These are phyloP conservation scores for Chaetoderma sp. DNA, from an alignment of 2,888 invertebrate genomes.

Conservation along the genomic window DNA sequence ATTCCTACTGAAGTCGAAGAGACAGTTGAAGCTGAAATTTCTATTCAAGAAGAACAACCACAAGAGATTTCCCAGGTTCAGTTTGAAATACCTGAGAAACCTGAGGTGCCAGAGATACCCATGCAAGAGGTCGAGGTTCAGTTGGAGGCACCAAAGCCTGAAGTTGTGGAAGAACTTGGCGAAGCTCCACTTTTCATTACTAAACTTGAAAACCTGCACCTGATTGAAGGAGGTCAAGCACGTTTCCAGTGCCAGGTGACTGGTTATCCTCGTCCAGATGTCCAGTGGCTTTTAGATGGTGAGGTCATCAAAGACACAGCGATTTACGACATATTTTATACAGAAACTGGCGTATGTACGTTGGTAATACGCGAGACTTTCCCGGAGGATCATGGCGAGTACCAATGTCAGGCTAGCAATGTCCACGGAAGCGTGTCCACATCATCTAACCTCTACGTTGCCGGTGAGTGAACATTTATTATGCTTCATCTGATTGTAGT, in stretches of 20 bases:
- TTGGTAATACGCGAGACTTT: slow-evolving; percentile 94
- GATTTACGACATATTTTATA: slow-evolving; percentile 43
- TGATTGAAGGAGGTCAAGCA: slow-evolving; percentile 51
- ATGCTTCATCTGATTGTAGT: not conserved
- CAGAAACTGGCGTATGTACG: slow-evolving; percentile 75
- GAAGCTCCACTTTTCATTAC: slow-evolving; percentile 50
- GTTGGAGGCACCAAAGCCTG: slow-evolving; percentile 43
- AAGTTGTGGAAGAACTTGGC: slow-evolving; percentile 41
- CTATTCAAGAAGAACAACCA: slow-evolving; percentile 1
- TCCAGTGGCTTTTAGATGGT: slow-evolving; percentile 88
- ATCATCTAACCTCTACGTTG: slow-evolving; percentile 62
- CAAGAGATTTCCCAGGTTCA: too few relatives aligned
- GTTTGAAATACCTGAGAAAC: too few relatives aligned
- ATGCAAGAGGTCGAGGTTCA: not conserved
- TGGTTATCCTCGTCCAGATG: slow-evolving; percentile 63
- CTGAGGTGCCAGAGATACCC: not conserved
- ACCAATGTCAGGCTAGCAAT: slow-evolving; percentile 94
- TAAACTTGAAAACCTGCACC: slow-evolving; percentile 45
- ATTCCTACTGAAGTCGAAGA: too few relatives aligned
- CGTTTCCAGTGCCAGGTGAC: slow-evolving; percentile 52
- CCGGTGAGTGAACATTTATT: slow-evolving; percentile 45
- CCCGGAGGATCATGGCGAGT: slow-evolving; percentile 95
- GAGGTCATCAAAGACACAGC: slow-evolving; percentile 72
- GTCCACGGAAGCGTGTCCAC: slow-evolving; percentile 94
- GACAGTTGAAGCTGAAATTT: not conserved